phyloP scores from a whole-genome alignment of 2,113 vertebrate species.

The Microcebus ravelobensis region DNA sequence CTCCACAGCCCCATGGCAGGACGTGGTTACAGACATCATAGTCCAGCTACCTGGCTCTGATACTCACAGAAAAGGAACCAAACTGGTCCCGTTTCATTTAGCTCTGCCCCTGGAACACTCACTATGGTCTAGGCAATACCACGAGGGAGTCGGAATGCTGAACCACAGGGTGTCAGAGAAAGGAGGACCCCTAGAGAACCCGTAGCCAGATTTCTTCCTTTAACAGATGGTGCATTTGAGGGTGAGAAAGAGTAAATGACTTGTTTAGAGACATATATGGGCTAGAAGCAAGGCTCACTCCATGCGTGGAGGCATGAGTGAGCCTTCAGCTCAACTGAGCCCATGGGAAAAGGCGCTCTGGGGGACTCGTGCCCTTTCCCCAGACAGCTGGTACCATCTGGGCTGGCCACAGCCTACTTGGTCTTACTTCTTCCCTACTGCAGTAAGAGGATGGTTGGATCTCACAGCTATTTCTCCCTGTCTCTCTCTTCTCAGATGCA shows the following conservation, averaged over 20 bases:
- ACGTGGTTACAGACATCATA: neutral
- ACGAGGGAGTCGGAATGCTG: neutral
- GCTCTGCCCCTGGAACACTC: neutral
- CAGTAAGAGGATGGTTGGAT: neutral
- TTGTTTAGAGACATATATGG: neutral
- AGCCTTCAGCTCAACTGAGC: neutral
- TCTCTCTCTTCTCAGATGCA: conserved; percentile 90
- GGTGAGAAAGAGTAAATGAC: neutral
- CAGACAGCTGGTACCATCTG: fast-evolving
- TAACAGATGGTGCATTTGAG: neutral
- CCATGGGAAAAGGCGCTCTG: neutral
- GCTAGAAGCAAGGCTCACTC: neutral
- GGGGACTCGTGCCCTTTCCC: neutral
- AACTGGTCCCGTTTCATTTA: neutral
- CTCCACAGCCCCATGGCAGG: neutral
- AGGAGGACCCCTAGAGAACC: neutral
- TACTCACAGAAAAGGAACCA: neutral
- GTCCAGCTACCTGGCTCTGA: neutral
- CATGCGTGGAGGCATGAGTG: neutral
- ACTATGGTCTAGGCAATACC: neutral
- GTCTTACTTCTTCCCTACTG: neutral
- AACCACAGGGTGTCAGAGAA: neutral
- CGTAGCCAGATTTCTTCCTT: neutral
- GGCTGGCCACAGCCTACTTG: fast-evolving
- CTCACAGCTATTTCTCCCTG: conserved; percentile 39